phyloP scores from a whole-genome alignment of 2,888 invertebrate species.

The Mythimna vitellina region DNA sequence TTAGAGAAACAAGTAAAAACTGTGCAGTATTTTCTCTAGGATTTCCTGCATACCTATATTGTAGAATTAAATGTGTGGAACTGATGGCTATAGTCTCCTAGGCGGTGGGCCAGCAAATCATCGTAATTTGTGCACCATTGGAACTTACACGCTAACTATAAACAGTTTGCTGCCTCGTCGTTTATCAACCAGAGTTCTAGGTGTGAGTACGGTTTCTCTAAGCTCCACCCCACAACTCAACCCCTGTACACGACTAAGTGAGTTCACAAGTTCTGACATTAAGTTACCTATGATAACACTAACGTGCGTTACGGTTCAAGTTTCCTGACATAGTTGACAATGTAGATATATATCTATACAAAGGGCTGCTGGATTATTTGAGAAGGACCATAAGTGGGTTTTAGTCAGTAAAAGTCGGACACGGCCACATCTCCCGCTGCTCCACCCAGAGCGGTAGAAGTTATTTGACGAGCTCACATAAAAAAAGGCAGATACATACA shows the following conservation, averaged over 20 bases:
- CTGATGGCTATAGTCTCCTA: constrained; percentile 15
- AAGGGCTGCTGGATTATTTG: no score
- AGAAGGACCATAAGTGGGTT: no score
- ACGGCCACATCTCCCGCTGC: no score
- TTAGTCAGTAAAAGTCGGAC: no score
- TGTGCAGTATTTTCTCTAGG: constrained; percentile 20
- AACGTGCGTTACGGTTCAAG: constrained; percentile 7
- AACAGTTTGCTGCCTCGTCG: constrained; percentile 7
- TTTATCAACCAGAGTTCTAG: constrained; percentile 6
- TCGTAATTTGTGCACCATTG: constrained; percentile 34
- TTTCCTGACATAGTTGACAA: constrained; percentile 27
- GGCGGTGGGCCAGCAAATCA: constrained; percentile 17
- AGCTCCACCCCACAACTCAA: neutral
- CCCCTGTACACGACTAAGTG: neutral
- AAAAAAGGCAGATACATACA: neutral
- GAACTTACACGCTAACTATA: constrained; percentile 3
- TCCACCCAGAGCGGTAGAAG: no score
- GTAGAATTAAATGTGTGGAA: constrained; percentile 27
- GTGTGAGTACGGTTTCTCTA: constrained; percentile 1
- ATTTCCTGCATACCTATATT: constrained; percentile 21
- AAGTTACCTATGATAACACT: constrained; percentile 6
- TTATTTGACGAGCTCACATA: no score
- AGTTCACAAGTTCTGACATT: neutral
- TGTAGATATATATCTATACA: neutral
- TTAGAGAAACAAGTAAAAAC: constrained; percentile 20